Percentiles rank a stretch among this genome's conserved stretches.
phyloP scores from a whole-genome alignment of 2,113 vertebrate genomes.

The Prionailurus viverrinus region DNA sequence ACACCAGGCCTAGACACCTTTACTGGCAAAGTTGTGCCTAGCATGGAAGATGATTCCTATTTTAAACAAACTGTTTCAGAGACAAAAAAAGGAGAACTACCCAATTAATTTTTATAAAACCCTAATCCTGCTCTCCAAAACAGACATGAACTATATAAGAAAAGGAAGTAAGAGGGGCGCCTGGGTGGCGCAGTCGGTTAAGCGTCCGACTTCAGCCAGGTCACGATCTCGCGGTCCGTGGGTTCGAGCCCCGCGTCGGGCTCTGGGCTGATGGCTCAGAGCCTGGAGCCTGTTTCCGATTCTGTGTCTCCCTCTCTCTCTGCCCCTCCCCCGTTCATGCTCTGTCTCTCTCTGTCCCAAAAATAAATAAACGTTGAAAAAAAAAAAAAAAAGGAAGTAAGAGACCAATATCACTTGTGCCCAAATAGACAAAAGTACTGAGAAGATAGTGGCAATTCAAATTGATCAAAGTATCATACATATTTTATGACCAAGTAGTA shows the following conservation, averaged over 20 bases:
- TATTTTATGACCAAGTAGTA: too few relatives aligned
- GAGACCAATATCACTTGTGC: background rate
- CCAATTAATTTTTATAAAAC: background rate
- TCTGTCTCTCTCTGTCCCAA: too few relatives aligned
- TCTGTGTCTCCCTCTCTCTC: too few relatives aligned
- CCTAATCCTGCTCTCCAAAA: background rate
- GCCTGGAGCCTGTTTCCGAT: too few relatives aligned
- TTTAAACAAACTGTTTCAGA: background rate
- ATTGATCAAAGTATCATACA: background rate
- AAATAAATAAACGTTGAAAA: too few relatives aligned
- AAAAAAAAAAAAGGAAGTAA: background rate
- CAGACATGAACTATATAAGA: background rate
- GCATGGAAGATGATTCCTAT: background rate
- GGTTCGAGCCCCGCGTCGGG: too few relatives aligned
- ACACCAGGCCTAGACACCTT: background rate
- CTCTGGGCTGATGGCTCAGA: too few relatives aligned
- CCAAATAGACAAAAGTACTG: background rate
- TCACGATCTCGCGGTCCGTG: too few relatives aligned
- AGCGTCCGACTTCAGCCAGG: too few relatives aligned
- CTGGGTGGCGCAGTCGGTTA: too few relatives aligned
- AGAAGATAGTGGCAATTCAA: slow-evolving; percentile 3
- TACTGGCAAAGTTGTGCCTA: background rate
- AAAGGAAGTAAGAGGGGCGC: background rate
- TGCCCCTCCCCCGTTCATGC: too few relatives aligned
- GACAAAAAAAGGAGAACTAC: background rate